Evolutionary conservation across 2,888 invertebrate genomes (phyloP).

Genomic region (Ormyrus thymus): DNA sequence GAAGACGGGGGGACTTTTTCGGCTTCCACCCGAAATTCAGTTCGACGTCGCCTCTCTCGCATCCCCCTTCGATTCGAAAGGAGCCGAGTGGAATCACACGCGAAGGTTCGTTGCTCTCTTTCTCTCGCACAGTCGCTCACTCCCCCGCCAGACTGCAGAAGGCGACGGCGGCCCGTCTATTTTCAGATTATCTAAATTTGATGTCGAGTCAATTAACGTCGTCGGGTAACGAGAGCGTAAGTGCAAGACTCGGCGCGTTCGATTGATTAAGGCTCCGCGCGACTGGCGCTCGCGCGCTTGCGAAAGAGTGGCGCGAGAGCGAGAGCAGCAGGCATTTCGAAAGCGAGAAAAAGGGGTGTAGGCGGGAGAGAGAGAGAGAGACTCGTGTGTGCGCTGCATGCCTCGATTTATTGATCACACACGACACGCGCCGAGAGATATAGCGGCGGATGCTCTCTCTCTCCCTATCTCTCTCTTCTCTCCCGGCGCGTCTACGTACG

Average conservation of each 20-base stretch:
- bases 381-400: conserved; percentile 59
- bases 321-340: background rate
- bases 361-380: conserved; percentile 54
- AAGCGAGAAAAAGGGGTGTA: background rate
- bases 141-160: background rate
- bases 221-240: conserved; percentile 28
- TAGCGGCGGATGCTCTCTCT: conserved; percentile 3
- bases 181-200: conserved; percentile 40
- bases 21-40: too few species aligned
- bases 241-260: conserved; percentile 55
- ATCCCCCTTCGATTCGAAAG: too few species aligned
- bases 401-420: conserved; percentile 73
- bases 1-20: too few species aligned
- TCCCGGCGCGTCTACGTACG: too few species aligned
- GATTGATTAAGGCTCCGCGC: background rate
- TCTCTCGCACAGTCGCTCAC: background rate
- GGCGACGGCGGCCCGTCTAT: conserved; percentile 1
- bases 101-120: conserved; percentile 12
- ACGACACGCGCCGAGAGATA: conserved; percentile 13
- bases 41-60: too few species aligned
- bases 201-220: conserved; percentile 36
- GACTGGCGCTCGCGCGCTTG: background rate
- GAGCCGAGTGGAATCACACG: background rate
- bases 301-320: background rate
- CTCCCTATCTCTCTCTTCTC: too few species aligned